Percentiles rank a stretch among this genome's conserved stretches.
These are phyloP conservation scores for Rhadina sibilatrix DNA, from an alignment of 2,113 vertebrate species.

Conservation along the genomic window DNA sequence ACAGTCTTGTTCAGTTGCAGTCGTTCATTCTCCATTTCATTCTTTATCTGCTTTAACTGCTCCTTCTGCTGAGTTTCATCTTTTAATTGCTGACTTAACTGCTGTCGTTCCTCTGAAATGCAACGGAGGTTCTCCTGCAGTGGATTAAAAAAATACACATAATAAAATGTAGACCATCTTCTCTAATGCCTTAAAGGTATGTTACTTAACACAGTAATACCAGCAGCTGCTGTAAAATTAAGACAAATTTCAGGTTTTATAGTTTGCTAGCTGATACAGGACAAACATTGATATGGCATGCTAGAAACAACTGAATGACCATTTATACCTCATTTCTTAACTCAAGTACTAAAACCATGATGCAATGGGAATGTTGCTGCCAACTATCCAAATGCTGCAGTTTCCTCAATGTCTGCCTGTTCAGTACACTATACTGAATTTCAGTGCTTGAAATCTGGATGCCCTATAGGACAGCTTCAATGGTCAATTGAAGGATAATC, in stretches of 20 bases:
- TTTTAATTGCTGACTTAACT: conserved; percentile 80
- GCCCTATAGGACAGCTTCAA: neutral
- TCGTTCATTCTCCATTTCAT: conserved; percentile 86
- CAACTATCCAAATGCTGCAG: neutral
- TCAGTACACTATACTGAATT: neutral
- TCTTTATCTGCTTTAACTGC: conserved; percentile 86
- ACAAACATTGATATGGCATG: neutral
- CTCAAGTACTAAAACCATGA: neutral
- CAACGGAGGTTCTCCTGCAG: conserved; percentile 79
- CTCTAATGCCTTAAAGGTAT: neutral
- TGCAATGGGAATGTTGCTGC: neutral
- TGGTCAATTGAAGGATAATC: neutral
- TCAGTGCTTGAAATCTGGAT: neutral
- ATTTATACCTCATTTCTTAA: neutral
- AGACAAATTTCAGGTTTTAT: neutral
- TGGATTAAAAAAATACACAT: neutral
- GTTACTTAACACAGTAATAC: neutral
- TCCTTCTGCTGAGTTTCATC: conserved; percentile 88
- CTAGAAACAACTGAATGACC: neutral
- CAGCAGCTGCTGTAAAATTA: neutral
- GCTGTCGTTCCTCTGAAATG: conserved; percentile 78
- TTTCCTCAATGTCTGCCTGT: neutral
- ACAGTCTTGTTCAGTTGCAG: conserved; percentile 84
- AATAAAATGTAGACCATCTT: neutral
- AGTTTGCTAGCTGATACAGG: neutral